phyloP scores from a whole-genome alignment of 2,888 invertebrate species.

The Philaethria dido region DNA sequence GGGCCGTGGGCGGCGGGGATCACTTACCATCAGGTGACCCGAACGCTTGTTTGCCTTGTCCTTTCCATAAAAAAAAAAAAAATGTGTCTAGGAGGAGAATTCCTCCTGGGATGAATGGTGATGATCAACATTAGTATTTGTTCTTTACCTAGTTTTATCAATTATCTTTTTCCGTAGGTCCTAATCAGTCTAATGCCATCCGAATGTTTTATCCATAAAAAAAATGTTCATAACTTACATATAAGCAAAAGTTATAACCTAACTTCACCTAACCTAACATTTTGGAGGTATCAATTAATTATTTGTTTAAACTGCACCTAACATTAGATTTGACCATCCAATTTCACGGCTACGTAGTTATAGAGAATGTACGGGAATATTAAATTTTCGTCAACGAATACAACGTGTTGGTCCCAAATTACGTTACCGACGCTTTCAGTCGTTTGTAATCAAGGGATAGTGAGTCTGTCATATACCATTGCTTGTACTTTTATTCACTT shows the following conservation, averaged over 20 bases:
- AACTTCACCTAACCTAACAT: not conserved
- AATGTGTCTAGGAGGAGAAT: too few relatives aligned
- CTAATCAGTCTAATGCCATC: too few relatives aligned
- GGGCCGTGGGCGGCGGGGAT: too few relatives aligned
- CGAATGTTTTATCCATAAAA: too few relatives aligned
- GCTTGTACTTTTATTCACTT: not conserved
- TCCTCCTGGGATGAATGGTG: too few relatives aligned
- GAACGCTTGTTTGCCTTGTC: too few relatives aligned
- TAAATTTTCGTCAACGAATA: conserved; percentile 32
- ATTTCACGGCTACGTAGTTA: conserved; percentile 22
- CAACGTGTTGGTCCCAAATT: conserved; percentile 30
- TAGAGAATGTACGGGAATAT: conserved; percentile 26
- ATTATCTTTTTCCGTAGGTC: too few relatives aligned
- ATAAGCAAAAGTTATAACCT: not conserved
- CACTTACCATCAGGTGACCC: too few relatives aligned
- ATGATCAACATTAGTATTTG: too few relatives aligned
- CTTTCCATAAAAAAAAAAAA: too few relatives aligned
- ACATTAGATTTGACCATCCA: conserved; percentile 10
- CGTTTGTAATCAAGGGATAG: conserved; percentile 30
- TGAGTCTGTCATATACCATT: conserved; percentile 25
- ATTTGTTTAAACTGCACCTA: conserved; percentile 1
- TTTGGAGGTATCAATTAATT: not conserved
- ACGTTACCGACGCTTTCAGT: conserved; percentile 31
- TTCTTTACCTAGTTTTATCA: too few relatives aligned
- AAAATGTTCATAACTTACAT: not conserved